Evolutionary conservation across 2,797 vertebrate genomes (phyloP).

Genomic region (Babyrousa celebensis): DNA sequence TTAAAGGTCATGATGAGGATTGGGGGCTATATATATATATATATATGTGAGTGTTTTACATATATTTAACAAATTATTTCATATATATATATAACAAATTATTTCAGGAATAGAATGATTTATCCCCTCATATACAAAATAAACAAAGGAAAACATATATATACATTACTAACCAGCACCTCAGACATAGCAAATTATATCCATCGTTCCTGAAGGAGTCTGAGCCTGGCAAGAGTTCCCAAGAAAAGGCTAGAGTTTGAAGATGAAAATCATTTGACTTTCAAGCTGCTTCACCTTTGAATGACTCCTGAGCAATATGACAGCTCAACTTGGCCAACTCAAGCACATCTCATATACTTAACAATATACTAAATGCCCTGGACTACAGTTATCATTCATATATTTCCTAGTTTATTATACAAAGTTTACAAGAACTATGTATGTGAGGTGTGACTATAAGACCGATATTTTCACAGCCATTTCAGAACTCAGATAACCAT

Average conservation of each 20-base stretch:
- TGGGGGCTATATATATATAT: not conserved
- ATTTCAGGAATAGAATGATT: slow-evolving; percentile 49
- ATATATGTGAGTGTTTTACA: no score
- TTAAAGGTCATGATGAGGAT: not conserved
- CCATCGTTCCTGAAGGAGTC: not conserved
- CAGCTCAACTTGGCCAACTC: not conserved
- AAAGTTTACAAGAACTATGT: not conserved
- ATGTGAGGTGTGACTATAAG: not conserved
- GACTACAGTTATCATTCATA: not conserved
- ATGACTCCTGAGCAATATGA: not conserved
- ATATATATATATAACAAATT: not conserved
- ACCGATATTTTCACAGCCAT: not conserved
- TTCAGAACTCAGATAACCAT: not conserved
- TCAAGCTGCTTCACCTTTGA: not conserved
- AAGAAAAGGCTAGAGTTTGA: slow-evolving; percentile 9
- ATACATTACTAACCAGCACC: not conserved
- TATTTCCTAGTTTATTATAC: not conserved
- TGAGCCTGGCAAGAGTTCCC: not conserved
- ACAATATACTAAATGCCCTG: not conserved
- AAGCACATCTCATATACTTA: not conserved
- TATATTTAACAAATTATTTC: no score
- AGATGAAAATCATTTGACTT: not conserved
- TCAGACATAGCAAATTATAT: not conserved
- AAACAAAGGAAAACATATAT: not conserved
- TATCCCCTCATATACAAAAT: not conserved